Evolutionary conservation across 2,113 vertebrate species (phyloP).

Genomic region (Phocoena phocoena): DNA sequence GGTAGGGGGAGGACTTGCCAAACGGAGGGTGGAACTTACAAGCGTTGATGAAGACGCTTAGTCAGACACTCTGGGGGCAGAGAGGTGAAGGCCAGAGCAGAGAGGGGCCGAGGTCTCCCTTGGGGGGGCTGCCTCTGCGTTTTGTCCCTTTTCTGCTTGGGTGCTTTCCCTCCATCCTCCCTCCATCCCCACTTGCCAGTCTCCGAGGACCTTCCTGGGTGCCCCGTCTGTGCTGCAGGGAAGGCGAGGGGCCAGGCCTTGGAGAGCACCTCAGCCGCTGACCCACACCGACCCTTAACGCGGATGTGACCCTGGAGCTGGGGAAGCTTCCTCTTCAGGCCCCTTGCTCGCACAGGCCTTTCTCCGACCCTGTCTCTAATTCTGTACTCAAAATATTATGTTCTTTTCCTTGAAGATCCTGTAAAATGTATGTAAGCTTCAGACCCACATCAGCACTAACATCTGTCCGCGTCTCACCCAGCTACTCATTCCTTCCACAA

Average conservation of each 20-base stretch:
- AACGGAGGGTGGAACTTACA: constrained; percentile 1
- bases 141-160: neutral
- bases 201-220: neutral
- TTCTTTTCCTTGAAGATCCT: neutral
- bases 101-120: neutral
- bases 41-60: constrained; percentile 63
- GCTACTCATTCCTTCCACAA: neutral
- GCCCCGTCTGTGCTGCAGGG: too few relatives aligned
- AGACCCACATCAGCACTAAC: neutral
- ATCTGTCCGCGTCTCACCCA: neutral
- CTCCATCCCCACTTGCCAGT: too few relatives aligned
- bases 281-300: too few relatives aligned
- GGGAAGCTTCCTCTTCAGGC: neutral
- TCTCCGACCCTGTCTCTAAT: neutral
- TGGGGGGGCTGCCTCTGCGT: neutral
- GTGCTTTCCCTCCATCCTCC: neutral
- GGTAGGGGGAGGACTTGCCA: constrained; percentile 36
- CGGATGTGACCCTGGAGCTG: neutral
- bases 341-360: neutral
- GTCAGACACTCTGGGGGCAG: constrained; percentile 28
- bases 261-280: neutral
- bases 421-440: too few relatives aligned
- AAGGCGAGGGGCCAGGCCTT: too few relatives aligned
- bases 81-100: neutral
- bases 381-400: neutral